phyloP scores from a whole-genome alignment of 2,888 invertebrate genomes.

The Stenurella melanura region DNA sequence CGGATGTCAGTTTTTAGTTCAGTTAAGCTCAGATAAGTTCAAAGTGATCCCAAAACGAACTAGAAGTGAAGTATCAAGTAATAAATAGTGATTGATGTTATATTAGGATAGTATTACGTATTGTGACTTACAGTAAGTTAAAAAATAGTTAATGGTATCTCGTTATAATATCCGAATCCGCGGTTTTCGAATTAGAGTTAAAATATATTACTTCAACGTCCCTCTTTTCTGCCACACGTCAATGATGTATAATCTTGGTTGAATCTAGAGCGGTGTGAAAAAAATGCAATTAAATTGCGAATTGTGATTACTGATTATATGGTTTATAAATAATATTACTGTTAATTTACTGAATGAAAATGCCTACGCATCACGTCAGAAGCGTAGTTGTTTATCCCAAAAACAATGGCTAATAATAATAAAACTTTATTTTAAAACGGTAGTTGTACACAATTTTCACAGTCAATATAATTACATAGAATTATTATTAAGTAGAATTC shows the following conservation, averaged over 20 bases:
- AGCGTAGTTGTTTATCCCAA: conserved; percentile 38
- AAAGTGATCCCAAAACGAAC: no score
- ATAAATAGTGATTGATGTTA: no score
- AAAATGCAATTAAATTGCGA: conserved; percentile 50
- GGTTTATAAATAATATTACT: conserved; percentile 51
- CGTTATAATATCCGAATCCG: no score
- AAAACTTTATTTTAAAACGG: conserved; percentile 52
- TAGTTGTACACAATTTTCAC: conserved; percentile 50
- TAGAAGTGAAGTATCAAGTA: no score
- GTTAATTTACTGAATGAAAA: conserved; percentile 48
- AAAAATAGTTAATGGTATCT: no score
- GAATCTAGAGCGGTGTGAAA: conserved; percentile 42
- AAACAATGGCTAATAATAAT: conserved; percentile 55
- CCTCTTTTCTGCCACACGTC: not conserved
- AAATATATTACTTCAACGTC: not conserved
- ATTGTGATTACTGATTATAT: conserved; percentile 43
- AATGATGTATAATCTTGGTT: conserved; percentile 7
- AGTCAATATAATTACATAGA: conserved; percentile 50
- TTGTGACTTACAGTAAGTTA: no score
- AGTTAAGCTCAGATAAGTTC: no score
- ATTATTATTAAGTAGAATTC: conserved; percentile 52
- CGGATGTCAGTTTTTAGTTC: no score
- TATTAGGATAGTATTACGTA: no score
- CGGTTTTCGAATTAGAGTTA: no score
- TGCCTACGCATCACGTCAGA: conserved; percentile 42